phyloP scores from a whole-genome alignment of 1,140 invertebrate genomes.

The Vanessa atalanta region DNA sequence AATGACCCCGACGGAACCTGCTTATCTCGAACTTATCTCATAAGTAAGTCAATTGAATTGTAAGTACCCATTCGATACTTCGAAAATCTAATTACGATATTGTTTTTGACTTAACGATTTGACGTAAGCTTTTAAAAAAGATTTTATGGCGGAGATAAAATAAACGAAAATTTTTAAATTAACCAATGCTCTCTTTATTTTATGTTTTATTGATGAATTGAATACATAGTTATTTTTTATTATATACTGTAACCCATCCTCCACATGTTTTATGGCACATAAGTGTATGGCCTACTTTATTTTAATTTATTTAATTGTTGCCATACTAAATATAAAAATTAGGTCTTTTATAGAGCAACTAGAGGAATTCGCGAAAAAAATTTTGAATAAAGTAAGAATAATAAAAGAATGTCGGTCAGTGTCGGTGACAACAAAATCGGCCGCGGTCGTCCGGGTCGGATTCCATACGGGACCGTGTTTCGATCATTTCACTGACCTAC shows the following conservation, averaged over 20 bases:
- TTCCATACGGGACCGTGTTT: conserved; percentile 74
- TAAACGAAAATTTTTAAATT: no score
- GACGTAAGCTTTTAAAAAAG: background rate
- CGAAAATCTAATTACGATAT: conserved; percentile 19
- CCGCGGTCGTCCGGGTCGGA: conserved; percentile 63
- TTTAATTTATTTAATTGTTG: background rate
- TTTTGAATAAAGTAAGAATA: conserved; percentile 29
- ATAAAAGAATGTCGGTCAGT: conserved; percentile 54
- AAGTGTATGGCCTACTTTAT: conserved; percentile 1
- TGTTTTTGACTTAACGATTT: background rate
- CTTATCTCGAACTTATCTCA: conserved; percentile 52
- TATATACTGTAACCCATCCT: background rate
- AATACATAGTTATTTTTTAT: background rate
- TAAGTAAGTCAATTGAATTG: conserved; percentile 51
- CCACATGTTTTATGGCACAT: background rate
- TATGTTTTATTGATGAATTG: background rate
- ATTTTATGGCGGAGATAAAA: background rate
- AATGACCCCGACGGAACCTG: conserved; percentile 53
- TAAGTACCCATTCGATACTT: conserved; percentile 32
- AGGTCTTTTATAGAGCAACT: conserved; percentile 3
- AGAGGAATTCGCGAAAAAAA: conserved; percentile 15
- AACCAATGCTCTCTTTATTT: no score
- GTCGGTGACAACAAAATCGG: conserved; percentile 62
- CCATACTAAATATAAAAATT: background rate
- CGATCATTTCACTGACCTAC: conserved; percentile 78